phyloP scores from a whole-genome alignment of 1,140 invertebrate genomes.

The Trichogramma pretiosum region DNA sequence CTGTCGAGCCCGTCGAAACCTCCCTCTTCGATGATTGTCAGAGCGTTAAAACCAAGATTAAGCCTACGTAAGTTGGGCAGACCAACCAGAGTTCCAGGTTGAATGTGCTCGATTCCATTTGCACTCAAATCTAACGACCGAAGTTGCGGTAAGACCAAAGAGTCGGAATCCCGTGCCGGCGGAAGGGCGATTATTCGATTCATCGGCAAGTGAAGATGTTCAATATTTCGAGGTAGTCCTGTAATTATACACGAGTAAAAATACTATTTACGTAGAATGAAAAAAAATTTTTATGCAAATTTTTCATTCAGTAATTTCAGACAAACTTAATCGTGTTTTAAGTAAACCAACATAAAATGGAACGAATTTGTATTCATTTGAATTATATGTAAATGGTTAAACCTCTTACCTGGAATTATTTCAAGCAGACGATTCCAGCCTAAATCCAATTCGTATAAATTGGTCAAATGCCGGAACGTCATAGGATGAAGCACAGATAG shows the following conservation, averaged over 20 bases:
- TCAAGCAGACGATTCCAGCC: conserved; percentile 65
- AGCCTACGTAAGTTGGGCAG: conserved; percentile 62
- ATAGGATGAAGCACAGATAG: conserved; percentile 58
- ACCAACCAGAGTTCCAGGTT: conserved; percentile 55
- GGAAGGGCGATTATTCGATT: conserved; percentile 66
- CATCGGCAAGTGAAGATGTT: conserved; percentile 64
- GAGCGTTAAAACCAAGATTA: conserved; percentile 66
- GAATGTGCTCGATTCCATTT: conserved; percentile 66
- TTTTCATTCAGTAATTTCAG: not conserved
- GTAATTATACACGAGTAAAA: too few relatives aligned
- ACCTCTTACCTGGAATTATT: conserved; percentile 56
- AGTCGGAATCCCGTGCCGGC: conserved; percentile 48
- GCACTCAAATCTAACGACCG: conserved; percentile 65
- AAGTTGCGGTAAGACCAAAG: conserved; percentile 59
- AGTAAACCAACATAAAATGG: too few relatives aligned
- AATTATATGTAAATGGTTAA: too few relatives aligned
- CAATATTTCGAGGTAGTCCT: conserved; percentile 60
- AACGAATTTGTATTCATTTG: too few relatives aligned
- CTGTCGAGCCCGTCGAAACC: conserved; percentile 61
- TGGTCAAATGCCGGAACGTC: conserved; percentile 63
- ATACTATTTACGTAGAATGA: too few relatives aligned
- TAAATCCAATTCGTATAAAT: conserved; percentile 70
- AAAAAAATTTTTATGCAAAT: not conserved
- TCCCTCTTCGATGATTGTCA: conserved; percentile 60
- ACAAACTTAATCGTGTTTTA: too few relatives aligned